Base-by-base conservation (phyloP, 2,797 vertebrate species). In the Gallinago stenura region DNA sequence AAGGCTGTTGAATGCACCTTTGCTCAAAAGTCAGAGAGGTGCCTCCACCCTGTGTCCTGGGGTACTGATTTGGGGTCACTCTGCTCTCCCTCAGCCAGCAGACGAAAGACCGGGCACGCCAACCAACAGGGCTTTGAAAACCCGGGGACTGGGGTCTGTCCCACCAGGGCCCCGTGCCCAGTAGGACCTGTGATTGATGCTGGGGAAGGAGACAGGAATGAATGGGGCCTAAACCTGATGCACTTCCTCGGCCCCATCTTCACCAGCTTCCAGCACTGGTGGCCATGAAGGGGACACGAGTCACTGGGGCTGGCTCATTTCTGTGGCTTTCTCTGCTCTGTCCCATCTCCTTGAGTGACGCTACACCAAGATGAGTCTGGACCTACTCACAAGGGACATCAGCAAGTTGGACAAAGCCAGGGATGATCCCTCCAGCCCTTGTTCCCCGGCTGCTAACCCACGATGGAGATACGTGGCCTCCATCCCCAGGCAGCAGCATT, bases 231-330 rank as follows among this genome's bases (percentile, higher is more conserved):
- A 35, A 53, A 75, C 45, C 31, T 81, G 88, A 93, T 0, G 4
- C 20, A 10, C 48, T 85, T 60, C 68, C 41, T n/a, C 73, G 78
- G 73, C 37, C 43, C 11, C 2, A 2, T 41, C 28, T n/a, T 61
- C 45, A 33, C 30, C 39, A 46, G 19, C 4, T 11, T 15, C 43
- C 78, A 31, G 50, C 60, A 21, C 69, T 0, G 2, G 28, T 30
- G 58, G 41, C 50, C 11, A 1, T 2, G 24, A 25, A 72, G 46
- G 25, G 48, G 21, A 45, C 39, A 45, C 1, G 0, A 41, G 30
- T 66, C 61, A 57, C 62, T n/a, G 54, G 45, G 51, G 66, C 51
- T 87, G 70, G 54, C 46, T 92, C 58, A 30, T 46, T 30, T 58
- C 71, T 82, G 81, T 2, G 3, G 50, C 60, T 92, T 88, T 43